Evolutionary conservation across 37 sponge, comb jelly and placozoan genomes (phyloP), one percentile per base, ranked within the genome.

Genomic region (Beroe forskalii): DNA sequence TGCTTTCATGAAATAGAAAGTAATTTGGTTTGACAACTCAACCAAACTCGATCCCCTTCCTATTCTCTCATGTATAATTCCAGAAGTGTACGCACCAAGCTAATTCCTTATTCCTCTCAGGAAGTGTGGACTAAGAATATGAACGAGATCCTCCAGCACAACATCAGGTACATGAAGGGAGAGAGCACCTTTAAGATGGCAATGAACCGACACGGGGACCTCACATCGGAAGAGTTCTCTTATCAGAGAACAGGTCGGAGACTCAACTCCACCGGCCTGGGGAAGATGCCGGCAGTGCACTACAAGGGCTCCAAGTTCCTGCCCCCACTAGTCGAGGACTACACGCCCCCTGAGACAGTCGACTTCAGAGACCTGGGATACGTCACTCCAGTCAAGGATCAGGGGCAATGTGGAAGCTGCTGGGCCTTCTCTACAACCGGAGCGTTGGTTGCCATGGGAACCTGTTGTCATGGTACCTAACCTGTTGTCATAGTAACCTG

Each of bases 311-410:
- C 75, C 39, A 4, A 4, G 19, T 72, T 72, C 39, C 33, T 72
- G 39, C 37, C 37, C 14, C 37, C 40, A 8, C n/a, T n/a, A n/a
- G 40, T 38, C 37, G 14, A 20, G 8, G 35, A 72, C 40, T 33
- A 19, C 9, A 38, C 39, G 2, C 6, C 20, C 14, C 75, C 75
- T 35, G 75, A 35, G 19, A 39, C 23, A 22, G 1, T 72, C 31
- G 75, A 72, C 20, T 30, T 38, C 39, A 72, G 92, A 32, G 43
- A 41, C 31, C 41, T 25, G 25, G n/a, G n/a, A n/a, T 94, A 89
- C 31, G 93, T 94, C 32, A 92, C 93, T 0, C 20, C 35, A 14
- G 92, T 94, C 39, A 94, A 94, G 80, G 75, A 91, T 48, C 94
- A 94, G 90, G 91, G 67, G 19, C 28, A 23, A 19, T 91, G 91